Conservation (phyloP, 2,797 vertebrate genomes). For the Adelosebastes latens region DNA sequence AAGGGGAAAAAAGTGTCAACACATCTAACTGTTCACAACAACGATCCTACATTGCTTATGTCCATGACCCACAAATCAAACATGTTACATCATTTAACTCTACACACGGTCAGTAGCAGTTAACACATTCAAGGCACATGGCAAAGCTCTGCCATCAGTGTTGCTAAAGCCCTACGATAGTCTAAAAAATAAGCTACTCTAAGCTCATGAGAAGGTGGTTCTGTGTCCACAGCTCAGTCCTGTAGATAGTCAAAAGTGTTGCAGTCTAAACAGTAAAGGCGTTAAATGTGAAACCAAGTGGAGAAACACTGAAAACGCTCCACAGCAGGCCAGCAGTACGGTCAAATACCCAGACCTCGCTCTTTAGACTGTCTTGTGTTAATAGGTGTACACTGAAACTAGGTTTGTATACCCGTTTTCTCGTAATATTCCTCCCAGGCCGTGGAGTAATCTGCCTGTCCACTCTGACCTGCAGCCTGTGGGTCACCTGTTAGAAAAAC, state of each 20-base stretch:
- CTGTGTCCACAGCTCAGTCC: slow-evolving; percentile 69
- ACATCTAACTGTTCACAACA: background rate
- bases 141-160: slow-evolving; percentile 41
- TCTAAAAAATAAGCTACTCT: slow-evolving; percentile 48
- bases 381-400: slow-evolving; percentile 80
- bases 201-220: slow-evolving; percentile 54
- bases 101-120: slow-evolving; percentile 42
- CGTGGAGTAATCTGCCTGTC: slow-evolving; percentile 99
- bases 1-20: slow-evolving; percentile 27
- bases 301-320: slow-evolving; percentile 46
- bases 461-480: slow-evolving; percentile 96
- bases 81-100: slow-evolving; percentile 34
- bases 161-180: slow-evolving; percentile 37
- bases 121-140: slow-evolving; percentile 39
- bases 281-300: slow-evolving; percentile 57
- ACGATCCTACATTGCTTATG: slow-evolving; percentile 24
- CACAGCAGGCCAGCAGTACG: slow-evolving; percentile 55
- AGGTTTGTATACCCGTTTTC: slow-evolving; percentile 94
- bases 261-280: slow-evolving; percentile 81
- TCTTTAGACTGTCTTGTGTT: slow-evolving; percentile 79
- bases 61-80: slow-evolving; percentile 24
- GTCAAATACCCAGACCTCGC: slow-evolving; percentile 64
- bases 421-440: slow-evolving; percentile 99
- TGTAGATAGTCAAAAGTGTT: slow-evolving; percentile 62
- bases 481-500: slow-evolving; percentile 93